These are phyloP conservation scores for Pomatorhinus ruficollis DNA, from an alignment of 2,113 vertebrate species.

Conservation along the genomic window DNA sequence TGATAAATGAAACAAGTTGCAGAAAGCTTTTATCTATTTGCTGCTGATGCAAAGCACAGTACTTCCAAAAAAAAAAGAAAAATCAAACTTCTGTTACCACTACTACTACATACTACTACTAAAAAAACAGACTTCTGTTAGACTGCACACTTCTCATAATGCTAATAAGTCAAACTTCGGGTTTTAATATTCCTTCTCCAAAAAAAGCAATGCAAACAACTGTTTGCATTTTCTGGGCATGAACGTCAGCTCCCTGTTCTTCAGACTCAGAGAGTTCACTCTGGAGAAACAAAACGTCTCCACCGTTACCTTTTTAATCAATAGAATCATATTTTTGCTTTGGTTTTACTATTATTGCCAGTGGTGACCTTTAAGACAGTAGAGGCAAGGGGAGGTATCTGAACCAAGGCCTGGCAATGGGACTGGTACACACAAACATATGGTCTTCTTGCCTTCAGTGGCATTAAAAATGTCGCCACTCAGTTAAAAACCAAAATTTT, in stretches of 20 bases:
- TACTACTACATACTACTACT: background rate
- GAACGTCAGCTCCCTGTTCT: conserved; percentile 74
- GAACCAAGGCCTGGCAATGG: background rate
- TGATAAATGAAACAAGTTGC: conserved; percentile 55
- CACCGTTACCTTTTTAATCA: background rate
- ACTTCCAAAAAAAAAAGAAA: background rate
- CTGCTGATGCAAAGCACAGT: conserved; percentile 49
- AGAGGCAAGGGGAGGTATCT: background rate
- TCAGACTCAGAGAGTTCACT: conserved; percentile 78
- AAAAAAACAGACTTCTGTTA: background rate
- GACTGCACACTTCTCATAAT: background rate
- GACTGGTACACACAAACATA: background rate
- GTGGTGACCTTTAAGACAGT: fast-evolving
- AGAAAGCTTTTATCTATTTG: conserved; percentile 60
- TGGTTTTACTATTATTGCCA: background rate
- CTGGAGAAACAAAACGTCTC: background rate
- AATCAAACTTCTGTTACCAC: background rate
- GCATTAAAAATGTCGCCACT: background rate
- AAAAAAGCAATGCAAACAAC: conserved; percentile 44
- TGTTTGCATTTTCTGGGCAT: conserved; percentile 83
- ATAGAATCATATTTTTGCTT: background rate
- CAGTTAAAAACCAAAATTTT: background rate
- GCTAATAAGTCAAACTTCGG: conserved; percentile 28
- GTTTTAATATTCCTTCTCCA: conserved; percentile 40
- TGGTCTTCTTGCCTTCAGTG: background rate